These are phyloP conservation scores for Halocynthia aurantium DNA, from an alignment of 23 tunicate genomes.

Conservation along the genomic window DNA sequence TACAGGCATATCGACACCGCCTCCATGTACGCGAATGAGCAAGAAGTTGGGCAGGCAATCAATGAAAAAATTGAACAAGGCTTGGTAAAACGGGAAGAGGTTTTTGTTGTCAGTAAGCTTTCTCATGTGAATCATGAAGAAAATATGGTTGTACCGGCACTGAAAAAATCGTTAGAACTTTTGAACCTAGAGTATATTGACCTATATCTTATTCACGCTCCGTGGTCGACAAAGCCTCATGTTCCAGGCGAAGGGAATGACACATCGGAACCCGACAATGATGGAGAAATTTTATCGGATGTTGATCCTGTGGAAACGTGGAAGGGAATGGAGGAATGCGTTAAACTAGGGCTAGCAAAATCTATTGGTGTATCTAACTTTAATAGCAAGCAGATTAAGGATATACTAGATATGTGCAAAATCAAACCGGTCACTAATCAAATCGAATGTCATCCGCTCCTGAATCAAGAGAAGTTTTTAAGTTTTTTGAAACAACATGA, in stretches of 20 bases:
- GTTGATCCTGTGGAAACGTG: slow-evolving; percentile 68
- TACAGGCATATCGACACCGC: slow-evolving; percentile 96
- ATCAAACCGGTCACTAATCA: slow-evolving; percentile 93
- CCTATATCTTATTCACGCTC: slow-evolving; percentile 81
- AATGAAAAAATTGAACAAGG: slow-evolving; percentile 31
- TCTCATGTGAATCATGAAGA: slow-evolving; percentile 64
- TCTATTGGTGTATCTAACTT: slow-evolving; percentile 90
- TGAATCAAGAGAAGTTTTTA: slow-evolving; percentile 59
- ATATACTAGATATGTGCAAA: slow-evolving; percentile 47
- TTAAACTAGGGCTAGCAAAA: slow-evolving; percentile 50
- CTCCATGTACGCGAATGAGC: slow-evolving; percentile 52
- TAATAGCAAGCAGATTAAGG: slow-evolving; percentile 52
- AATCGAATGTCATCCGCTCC: slow-evolving; percentile 67
- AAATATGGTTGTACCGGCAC: slow-evolving; percentile 55
- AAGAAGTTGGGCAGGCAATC: slow-evolving; percentile 73
- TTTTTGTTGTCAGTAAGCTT: slow-evolving; percentile 76
- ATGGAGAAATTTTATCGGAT: slow-evolving; percentile 63
- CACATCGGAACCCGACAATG: slow-evolving; percentile 27
- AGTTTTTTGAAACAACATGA: slow-evolving; percentile 50
- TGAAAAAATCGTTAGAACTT: slow-evolving; percentile 48
- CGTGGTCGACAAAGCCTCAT: slow-evolving; percentile 50
- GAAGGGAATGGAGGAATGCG: slow-evolving; percentile 96
- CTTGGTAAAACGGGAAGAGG: slow-evolving; percentile 47
- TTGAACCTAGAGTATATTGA: slow-evolving; percentile 66
- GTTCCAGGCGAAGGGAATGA: slow-evolving; percentile 29